These are phyloP conservation scores for Neotoxoptera formosana DNA, from an alignment of 1,140 invertebrate species.

Conservation along the genomic window DNA sequence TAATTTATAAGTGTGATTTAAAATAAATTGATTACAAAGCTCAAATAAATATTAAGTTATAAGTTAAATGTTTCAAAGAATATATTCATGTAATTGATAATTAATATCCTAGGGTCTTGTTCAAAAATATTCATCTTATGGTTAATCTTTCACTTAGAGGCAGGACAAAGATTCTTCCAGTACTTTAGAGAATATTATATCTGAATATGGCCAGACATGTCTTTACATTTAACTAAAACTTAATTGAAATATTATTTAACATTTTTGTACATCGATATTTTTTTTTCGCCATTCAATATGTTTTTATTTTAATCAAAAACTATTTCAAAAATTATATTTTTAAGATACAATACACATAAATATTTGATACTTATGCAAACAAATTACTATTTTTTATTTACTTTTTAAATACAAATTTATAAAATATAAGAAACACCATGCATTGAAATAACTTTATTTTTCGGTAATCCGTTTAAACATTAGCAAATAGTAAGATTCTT, in stretches of 20 bases:
- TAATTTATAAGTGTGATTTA: too few relatives aligned
- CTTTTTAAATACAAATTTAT: background rate
- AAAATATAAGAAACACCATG: background rate
- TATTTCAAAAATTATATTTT: background rate
- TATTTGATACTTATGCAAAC: background rate
- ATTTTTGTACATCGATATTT: background rate
- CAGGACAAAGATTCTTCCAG: too few relatives aligned
- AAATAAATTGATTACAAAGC: too few relatives aligned
- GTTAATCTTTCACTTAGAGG: too few relatives aligned
- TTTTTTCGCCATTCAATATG: background rate
- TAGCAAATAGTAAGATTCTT: background rate
- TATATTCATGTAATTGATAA: background rate
- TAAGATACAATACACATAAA: background rate
- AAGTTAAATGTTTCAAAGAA: background rate
- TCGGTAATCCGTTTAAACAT: background rate
- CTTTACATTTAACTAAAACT: too few relatives aligned
- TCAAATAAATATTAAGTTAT: background rate
- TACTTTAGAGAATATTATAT: too few relatives aligned
- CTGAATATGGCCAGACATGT: too few relatives aligned
- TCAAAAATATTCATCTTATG: too few relatives aligned
- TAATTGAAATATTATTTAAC: too few relatives aligned
- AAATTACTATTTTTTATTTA: background rate
- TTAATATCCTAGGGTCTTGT: too few relatives aligned
- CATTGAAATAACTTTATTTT: background rate
- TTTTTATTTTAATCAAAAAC: background rate